Percentiles rank a stretch among this genome's conserved stretches.
Evolutionary conservation across 2,113 vertebrate species (phyloP).

Genomic region (Narcine bancroftii): DNA sequence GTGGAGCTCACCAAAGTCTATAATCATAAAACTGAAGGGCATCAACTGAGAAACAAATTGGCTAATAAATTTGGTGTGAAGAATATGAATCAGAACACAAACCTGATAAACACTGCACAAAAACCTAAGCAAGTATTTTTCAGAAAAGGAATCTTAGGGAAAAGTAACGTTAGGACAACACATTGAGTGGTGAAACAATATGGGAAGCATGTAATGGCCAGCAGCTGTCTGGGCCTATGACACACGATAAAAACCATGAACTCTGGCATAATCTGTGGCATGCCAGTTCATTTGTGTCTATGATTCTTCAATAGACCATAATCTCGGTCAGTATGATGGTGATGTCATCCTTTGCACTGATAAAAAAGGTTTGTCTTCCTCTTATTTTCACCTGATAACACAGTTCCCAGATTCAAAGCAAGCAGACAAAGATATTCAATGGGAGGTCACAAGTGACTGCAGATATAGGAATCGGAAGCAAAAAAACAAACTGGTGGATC

Average conservation of each 20-base stretch:
- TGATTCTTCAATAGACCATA: not conserved
- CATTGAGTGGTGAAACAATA: slow-evolving; percentile 14
- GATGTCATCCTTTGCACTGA: slow-evolving; percentile 2
- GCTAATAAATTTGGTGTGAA: not conserved
- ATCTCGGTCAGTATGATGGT: not conserved
- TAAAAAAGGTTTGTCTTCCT: not conserved
- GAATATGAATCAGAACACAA: not conserved
- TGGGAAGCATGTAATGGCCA: slow-evolving; percentile 10
- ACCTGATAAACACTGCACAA: not conserved
- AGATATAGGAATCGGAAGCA: too few relatives aligned
- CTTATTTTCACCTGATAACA: not conserved
- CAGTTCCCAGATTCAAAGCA: not conserved
- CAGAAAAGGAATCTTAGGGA: not conserved
- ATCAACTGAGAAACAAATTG: not conserved
- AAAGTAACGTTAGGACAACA: not conserved
- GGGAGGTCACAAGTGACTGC: not conserved
- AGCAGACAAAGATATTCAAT: not conserved
- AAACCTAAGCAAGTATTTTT: not conserved
- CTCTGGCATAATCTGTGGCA: slow-evolving; percentile 14
- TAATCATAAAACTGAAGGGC: not conserved
- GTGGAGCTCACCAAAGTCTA: not conserved
- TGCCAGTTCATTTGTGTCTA: not conserved
- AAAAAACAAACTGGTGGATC: too few relatives aligned
- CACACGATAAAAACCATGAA: not conserved
- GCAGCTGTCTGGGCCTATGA: not conserved